Percentiles rank a stretch among this genome's conserved stretches.
Evolutionary conservation across 2,888 invertebrate genomes (phyloP).

Genomic region (Pilophorus perplexus): DNA sequence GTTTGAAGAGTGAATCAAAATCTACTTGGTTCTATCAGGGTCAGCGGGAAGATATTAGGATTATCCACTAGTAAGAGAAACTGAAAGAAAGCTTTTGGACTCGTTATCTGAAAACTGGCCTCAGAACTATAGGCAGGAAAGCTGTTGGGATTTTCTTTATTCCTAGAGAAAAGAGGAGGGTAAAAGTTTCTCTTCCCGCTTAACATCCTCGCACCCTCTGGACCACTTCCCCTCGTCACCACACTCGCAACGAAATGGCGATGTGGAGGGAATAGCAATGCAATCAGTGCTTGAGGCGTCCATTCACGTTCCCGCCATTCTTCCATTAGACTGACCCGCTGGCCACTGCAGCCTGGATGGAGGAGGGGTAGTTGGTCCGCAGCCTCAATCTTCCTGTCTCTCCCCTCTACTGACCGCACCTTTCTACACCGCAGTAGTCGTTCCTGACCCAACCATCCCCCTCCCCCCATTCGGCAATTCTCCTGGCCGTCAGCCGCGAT

Average conservation of each 20-base stretch:
- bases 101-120: no score
- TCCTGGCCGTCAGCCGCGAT: neutral
- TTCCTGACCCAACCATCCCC: neutral
- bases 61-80: no score
- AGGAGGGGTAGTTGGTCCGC: neutral
- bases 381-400: neutral
- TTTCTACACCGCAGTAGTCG: neutral
- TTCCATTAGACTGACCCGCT: constrained; percentile 20
- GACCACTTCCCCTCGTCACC: neutral
- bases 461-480: neutral
- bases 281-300: constrained; percentile 1
- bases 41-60: no score
- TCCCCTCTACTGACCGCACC: neutral
- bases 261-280: constrained; percentile 13
- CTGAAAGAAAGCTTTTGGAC: no score
- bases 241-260: neutral
- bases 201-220: no score
- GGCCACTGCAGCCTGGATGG: no score
- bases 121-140: no score
- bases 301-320: constrained; percentile 10
- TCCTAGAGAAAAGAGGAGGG: no score
- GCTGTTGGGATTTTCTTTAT: no score
- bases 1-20: no score
- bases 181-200: no score
- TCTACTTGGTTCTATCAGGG: no score